Conservation (phyloP, 2,113 vertebrate genomes). For the Phoenicopterus ruber region DNA sequence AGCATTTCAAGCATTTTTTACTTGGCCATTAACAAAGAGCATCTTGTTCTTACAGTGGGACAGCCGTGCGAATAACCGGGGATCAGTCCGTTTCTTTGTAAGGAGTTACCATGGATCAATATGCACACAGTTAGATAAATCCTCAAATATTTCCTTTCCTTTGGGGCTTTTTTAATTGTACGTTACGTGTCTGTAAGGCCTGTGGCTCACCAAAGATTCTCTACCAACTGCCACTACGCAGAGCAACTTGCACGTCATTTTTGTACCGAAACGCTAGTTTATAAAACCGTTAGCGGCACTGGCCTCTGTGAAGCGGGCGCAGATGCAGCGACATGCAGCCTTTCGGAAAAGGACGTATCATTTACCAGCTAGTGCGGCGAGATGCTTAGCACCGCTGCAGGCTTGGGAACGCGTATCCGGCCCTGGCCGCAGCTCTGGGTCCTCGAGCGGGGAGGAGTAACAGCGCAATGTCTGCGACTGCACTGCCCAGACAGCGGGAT, state of each 20-base stretch:
- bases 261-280: not conserved
- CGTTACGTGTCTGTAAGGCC: not conserved
- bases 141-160: not conserved
- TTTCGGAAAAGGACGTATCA: not conserved
- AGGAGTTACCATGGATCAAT: not conserved
- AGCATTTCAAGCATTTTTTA: not conserved
- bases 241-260: too few species aligned
- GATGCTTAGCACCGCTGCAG: not conserved
- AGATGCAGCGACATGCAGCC: not conserved
- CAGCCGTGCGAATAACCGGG: rapidly evolving
- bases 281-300: rapidly evolving
- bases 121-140: not conserved
- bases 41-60: not conserved
- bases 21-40: not conserved
- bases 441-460: not conserved
- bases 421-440: not conserved
- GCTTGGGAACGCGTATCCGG: rapidly evolving
- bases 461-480: not conserved
- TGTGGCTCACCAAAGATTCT: not conserved
- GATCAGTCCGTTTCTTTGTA: not conserved
- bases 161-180: not conserved
- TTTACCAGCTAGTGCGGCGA: not conserved
- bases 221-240: rapidly evolving
- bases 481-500: rapidly evolving
- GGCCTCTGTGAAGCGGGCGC: not conserved